Conservation (phyloP, 2,797 vertebrate genomes). For the Furcifer pardalis region DNA sequence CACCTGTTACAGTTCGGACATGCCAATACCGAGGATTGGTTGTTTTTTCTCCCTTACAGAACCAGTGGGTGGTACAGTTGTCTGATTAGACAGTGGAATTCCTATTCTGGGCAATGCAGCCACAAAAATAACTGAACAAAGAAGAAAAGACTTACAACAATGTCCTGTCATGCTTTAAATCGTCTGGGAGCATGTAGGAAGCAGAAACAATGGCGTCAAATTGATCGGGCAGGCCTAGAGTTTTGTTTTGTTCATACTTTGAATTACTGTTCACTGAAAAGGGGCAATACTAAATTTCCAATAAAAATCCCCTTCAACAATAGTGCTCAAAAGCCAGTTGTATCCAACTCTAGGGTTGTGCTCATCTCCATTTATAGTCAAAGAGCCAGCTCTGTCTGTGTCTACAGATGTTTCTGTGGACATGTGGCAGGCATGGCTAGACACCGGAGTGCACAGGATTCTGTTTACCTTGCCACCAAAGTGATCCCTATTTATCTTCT, state of each 20-base stretch:
- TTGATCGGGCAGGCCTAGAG: not conserved
- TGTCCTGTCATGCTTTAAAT: not conserved
- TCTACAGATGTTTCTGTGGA: too few species aligned
- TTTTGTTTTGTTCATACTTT: not conserved
- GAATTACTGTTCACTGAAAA: not conserved
- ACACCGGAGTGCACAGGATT: too few species aligned
- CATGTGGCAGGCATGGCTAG: too few species aligned
- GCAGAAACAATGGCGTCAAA: too few species aligned
- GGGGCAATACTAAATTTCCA: not conserved
- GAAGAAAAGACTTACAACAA: not conserved
- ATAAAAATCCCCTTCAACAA: not conserved
- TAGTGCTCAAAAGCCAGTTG: too few species aligned
- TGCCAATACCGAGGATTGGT: not conserved
- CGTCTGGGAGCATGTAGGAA: not conserved
- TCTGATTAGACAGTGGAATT: not conserved
- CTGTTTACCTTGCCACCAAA: too few species aligned
- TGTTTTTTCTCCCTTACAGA: too few species aligned
- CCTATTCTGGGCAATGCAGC: not conserved
- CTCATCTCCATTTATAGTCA: too few species aligned
- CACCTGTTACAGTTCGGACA: not conserved
- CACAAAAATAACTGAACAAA: not conserved
- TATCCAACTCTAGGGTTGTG: too few species aligned
- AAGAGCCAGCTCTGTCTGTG: too few species aligned
- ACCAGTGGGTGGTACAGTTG: not conserved
- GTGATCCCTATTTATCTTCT: too few species aligned